A percentile compares a stretch with the other conserved stretches of the same genome.
These are phyloP conservation scores for Macaria liturata DNA, from an alignment of 2,888 invertebrate species.

Conservation along the genomic window DNA sequence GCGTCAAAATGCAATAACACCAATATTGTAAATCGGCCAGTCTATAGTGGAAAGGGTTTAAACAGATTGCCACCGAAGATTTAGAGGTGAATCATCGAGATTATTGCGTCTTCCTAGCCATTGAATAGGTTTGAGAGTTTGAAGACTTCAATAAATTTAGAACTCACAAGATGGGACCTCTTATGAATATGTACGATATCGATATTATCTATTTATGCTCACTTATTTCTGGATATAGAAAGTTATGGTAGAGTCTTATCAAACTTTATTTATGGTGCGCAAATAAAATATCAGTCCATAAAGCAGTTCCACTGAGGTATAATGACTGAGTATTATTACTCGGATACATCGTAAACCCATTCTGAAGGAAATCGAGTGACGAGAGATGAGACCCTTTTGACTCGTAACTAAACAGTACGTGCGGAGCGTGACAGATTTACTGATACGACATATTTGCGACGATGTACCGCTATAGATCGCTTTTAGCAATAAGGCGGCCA, in stretches of 20 bases:
- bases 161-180: too few species aligned
- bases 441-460: conserved; percentile 5
- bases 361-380: conserved; percentile 58
- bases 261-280: conserved; percentile 33
- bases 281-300: conserved; percentile 30
- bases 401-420: conserved; percentile 57
- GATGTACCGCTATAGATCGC: neutral
- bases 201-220: too few species aligned
- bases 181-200: too few species aligned
- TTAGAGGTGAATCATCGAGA: neutral
- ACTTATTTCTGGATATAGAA: neutral
- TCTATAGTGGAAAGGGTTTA: conserved; percentile 16
- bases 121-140: neutral
- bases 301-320: conserved; percentile 35
- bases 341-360: conserved; percentile 57
- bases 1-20: conserved; percentile 71
- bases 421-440: conserved; percentile 43
- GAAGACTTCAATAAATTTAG: too few species aligned
- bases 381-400: conserved; percentile 61
- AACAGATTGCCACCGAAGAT: conserved; percentile 8
- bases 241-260: conserved; percentile 15
- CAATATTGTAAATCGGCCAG: conserved; percentile 53
- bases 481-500: too few species aligned
- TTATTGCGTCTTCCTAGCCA: neutral
- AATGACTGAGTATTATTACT: conserved; percentile 59